Evolutionary conservation across 1,140 invertebrate genomes (phyloP), one percentile per base, ranked within the genome.

Genomic region (Ostrea denselamellosa): DNA sequence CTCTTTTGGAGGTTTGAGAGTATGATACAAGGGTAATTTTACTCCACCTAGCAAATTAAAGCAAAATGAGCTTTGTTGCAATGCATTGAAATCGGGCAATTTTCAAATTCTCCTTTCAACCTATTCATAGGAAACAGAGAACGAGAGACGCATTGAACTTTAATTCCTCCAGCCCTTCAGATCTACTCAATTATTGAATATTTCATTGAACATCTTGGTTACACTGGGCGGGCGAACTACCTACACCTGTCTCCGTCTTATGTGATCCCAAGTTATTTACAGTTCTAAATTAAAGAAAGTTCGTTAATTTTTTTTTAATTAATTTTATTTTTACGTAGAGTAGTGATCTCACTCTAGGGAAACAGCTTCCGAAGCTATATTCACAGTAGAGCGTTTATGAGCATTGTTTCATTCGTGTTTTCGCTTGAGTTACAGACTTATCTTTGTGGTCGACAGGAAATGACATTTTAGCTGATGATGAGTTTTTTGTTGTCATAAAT

Each of bases 321-420:
- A 5, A 10, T 17, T 17, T 58, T 12, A 58, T 19, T 9, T 17
- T 5, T 17, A 56, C 17, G 2, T 62, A 62, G 0, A 19, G 65
- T 71, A 71, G 58, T 62, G 14, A 19, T 62, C 14, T 62, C 5
- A 62, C 17, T 19, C 25, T 3, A 14, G 8, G 68, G 28, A 28
- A 28, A 28, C 28, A 25, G 34, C 22, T 77, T 71, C 25, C 22
- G 68, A 10, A 3, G 25, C 7, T 34, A 9, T 5, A 5, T 8
- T 34, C n/a, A 25, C 22, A 28, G 3, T 28, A 14, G 22, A 8
- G 10, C 25, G 34, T 25, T 77, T 77, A 77, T 77, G 68, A 34
- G 68, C 68, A 77, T 28, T 34, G 28, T 77, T 77, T 77, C 68
- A 77, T 77, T 77, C 68, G 28, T 25, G 68, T 77, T 77, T 77